Evolutionary conservation across 1,140 invertebrate species (phyloP).

Genomic region (Drosophila mojavensis): DNA sequence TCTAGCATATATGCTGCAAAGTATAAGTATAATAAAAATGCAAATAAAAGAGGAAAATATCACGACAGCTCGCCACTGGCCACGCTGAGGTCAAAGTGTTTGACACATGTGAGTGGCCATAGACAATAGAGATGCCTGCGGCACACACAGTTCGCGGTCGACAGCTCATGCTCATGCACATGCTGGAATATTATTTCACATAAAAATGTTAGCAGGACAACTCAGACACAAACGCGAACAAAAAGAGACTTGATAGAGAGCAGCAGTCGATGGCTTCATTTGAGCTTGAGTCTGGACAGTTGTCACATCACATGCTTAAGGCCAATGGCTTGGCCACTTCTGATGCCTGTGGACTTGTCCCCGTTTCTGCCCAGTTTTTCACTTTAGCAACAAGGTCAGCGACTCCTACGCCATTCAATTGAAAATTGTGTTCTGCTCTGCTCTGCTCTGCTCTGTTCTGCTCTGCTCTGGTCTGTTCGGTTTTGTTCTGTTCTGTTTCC

Average conservation of each 20-base stretch:
- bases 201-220: conserved; percentile 32
- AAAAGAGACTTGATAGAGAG: background rate
- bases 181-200: conserved; percentile 11
- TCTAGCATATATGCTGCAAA: too few species aligned
- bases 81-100: conserved; percentile 44
- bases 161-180: background rate
- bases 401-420: conserved; percentile 22
- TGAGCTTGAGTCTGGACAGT: conserved; percentile 22
- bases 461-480: too few species aligned
- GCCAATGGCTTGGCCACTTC: conserved; percentile 34
- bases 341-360: conserved; percentile 36
- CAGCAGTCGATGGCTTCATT: conserved; percentile 15
- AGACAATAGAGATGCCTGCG: conserved; percentile 36
- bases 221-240: background rate
- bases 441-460: too few species aligned
- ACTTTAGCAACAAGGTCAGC: conserved; percentile 46
- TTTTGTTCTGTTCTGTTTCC: conserved; percentile 35
- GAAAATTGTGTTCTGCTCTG: conserved; percentile 48
- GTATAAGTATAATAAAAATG: background rate
- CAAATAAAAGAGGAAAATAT: conserved; percentile 2
- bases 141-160: background rate
- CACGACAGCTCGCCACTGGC: background rate
- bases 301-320: conserved; percentile 33
- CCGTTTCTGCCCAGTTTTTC: conserved; percentile 26
- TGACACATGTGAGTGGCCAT: conserved; percentile 29